Base-by-base conservation (phyloP, 1,140 invertebrate genomes). In the Lethocerus indicus region DNA sequence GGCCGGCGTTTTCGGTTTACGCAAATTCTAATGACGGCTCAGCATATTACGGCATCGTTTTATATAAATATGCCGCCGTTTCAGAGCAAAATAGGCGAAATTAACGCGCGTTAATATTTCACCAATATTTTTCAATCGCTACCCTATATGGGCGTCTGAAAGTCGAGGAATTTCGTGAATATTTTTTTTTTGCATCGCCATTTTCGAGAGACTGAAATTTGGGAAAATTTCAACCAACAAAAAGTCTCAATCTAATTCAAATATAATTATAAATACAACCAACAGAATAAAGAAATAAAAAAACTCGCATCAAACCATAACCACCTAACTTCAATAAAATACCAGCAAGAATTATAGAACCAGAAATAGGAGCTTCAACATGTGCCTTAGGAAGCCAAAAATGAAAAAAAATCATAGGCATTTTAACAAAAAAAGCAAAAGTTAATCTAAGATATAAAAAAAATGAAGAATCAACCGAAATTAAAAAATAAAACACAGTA, bases 321-420 rank as follows among this genome's bases (percentile, higher is more conserved):
- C 67, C 73, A 2, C 75, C 77, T 67, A 80, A 69, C 64, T 80
- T 81, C 63, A 81, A 64, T 61, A 80, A 66, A 64, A 81, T 62
- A 0, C 71, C 77, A 36, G 76, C 77, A 63, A 81, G 75, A 74
- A 81, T 72, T 65, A 81, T 79, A 29, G 77, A 79, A 4, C 75
- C 75, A 42, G 68, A 69, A 61, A 79, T 60, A n/a, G 78, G 75
- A 56, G 76, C 76, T 60, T 82, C 76, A 20, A 81, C 76, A 75
- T 81, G 78, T 67, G 76, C 78, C 49, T 79, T 79, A 44, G 77
- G 77, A 46, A 82, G 63, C 63, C 78, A 81, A 58, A 79, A 67
- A 73, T 81, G 78, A 67, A 76, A 54, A 59, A 72, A 65, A 74
- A 70, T 79, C 64, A 79, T 71, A 21, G 79, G 78, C 58, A 79